Conservation (phyloP, 2,888 invertebrate genomes). For the Antheraea yamamai region DNA sequence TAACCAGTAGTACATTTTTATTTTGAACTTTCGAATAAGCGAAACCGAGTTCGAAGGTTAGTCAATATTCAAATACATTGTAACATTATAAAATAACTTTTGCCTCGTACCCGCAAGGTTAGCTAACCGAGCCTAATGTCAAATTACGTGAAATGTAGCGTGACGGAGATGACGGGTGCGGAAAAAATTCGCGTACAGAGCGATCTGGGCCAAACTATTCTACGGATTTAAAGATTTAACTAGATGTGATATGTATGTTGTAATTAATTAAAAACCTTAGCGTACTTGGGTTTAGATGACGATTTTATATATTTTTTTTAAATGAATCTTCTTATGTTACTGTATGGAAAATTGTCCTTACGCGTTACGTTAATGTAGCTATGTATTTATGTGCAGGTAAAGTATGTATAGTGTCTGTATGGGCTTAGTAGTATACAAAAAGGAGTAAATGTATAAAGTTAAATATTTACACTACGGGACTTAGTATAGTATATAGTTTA, state of each 20-base stretch:
- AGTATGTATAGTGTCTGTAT: no score
- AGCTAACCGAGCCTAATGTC: conserved; percentile 35
- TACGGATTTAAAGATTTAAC: conserved; percentile 1
- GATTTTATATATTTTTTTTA: neutral
- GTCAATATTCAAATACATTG: conserved; percentile 1
- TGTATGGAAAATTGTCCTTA: no score
- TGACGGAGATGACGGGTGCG: conserved; percentile 21
- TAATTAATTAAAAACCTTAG: neutral
- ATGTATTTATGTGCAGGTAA: no score
- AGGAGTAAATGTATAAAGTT: no score
- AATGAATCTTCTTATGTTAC: no score
- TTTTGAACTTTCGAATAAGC: neutral
- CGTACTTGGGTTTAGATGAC: neutral
- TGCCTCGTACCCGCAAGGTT: conserved; percentile 30
- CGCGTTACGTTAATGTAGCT: no score
- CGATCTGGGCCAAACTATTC: neutral
- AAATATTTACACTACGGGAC: no score
- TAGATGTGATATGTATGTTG: neutral
- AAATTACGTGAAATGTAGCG: conserved; percentile 26
- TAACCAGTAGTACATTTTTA: no score
- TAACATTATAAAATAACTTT: conserved; percentile 16
- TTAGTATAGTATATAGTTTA: no score
- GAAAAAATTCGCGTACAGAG: conserved; percentile 12
- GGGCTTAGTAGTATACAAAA: no score
- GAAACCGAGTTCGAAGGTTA: neutral